Evolutionary conservation across 37 sponge, comb jelly and placozoan species (phyloP).

Genomic region (Diacarnus erythraeanus): DNA sequence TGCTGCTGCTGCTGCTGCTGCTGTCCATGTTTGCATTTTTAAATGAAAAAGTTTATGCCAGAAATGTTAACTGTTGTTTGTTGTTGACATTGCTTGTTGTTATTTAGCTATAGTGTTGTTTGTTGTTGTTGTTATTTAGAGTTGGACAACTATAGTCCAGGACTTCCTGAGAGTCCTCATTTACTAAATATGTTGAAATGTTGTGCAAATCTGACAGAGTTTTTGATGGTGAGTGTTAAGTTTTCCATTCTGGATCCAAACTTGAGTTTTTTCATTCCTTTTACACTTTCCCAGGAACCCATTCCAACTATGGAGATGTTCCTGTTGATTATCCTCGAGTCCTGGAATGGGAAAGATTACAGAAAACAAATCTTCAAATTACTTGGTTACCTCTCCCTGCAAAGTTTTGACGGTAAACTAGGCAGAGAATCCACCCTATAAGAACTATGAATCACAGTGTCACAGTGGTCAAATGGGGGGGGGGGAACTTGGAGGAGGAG

Average conservation of each 20-base stretch:
- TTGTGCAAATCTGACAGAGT: slow-evolving; percentile 14
- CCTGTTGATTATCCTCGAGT: slow-evolving; percentile 22
- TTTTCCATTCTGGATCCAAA: too few species aligned
- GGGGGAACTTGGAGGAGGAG: too few species aligned
- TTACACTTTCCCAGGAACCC: slow-evolving; percentile 22
- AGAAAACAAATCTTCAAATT: slow-evolving; percentile 17
- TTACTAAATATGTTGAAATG: slow-evolving; percentile 13
- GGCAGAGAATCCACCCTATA: too few species aligned
- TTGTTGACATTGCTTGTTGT: too few species aligned
- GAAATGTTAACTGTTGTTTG: too few species aligned
- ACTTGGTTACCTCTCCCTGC: slow-evolving; percentile 15
- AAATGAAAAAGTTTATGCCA: too few species aligned
- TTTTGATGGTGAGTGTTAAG: slow-evolving; percentile 27
- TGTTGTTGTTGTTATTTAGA: slow-evolving; percentile 11
- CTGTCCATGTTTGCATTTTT: too few species aligned
- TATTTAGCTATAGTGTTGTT: too few species aligned
- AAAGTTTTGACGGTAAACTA: slow-evolving; percentile 34
- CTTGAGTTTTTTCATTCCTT: too few species aligned
- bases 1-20: too few species aligned
- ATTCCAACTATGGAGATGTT: slow-evolving; percentile 47
- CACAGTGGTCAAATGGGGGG: too few species aligned
- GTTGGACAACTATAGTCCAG: slow-evolving; percentile 30
- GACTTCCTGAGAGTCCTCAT: slow-evolving; percentile 2
- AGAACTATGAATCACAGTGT: too few species aligned
- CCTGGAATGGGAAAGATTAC: slow-evolving; percentile 45